Base-by-base conservation (phyloP, 2,888 invertebrate genomes). In the Esperia sulphurella region DNA sequence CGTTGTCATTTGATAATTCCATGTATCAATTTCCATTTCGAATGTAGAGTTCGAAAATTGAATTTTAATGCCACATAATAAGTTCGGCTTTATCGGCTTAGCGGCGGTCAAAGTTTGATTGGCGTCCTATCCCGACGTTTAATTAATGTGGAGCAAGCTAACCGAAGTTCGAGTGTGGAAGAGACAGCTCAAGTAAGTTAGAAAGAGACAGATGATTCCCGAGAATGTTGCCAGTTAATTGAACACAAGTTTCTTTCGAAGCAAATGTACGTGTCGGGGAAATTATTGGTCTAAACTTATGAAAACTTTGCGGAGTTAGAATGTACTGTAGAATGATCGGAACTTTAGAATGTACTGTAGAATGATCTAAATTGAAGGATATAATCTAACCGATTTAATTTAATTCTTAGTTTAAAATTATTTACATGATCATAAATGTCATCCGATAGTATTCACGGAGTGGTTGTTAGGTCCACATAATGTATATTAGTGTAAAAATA, bases 31-130 rank as follows among this genome's bases (percentile, higher is more conserved):
- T 79, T 82, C 82, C 81, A 83, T 83, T 84, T 75, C 61, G 55
- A 72, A 65, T 67, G 75, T 21, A 21, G 72, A 74, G 71, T 68
- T 74, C 63, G 79, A 77, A 84, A 86, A 87, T 87, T 71, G 79
- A 83, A 83, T 84, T 88, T 86, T 86, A 86, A 87, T 87, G 76
- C 82, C 76, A 80, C 80, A 82, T 87, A 86, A 87, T 86, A 83
- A 83, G 83, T 86, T 77, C 65, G 77, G 84, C 79, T 83, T 79
- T 77, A 79, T 77, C 79, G 80, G 84, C 81, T 87, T 85, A 86
- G 77, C 71, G 68, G 75, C 75, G 87, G 84, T 87, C 87, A 87
- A 82, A 86, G 79, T 89, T 86, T 88, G 87, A 88, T 88, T 87
- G 86, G 86, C 84, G 79, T 79, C 77, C 79, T 83, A 84, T 81